phyloP scores from a whole-genome alignment of 1,140 invertebrate species.

The Achroia grisella region DNA sequence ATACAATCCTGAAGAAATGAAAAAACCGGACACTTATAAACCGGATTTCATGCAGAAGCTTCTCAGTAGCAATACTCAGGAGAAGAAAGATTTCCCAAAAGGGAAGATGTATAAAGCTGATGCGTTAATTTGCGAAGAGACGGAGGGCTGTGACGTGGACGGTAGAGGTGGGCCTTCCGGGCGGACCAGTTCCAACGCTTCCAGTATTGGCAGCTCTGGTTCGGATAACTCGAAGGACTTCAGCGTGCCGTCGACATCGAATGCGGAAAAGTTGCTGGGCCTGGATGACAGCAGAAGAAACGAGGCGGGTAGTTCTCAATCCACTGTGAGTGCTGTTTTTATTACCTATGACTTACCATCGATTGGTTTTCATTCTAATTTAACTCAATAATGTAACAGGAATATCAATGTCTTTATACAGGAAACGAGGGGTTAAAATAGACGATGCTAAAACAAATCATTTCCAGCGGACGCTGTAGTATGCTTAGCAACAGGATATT shows the following conservation, averaged over 20 bases:
- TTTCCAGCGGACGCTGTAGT: no score
- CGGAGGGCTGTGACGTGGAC: conserved; percentile 28
- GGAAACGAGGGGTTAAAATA: no score
- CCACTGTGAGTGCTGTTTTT: conserved; percentile 30
- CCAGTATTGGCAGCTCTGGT: conserved; percentile 44
- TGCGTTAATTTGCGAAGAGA: conserved; percentile 33
- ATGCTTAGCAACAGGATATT: no score
- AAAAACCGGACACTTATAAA: conserved; percentile 19
- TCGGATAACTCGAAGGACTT: conserved; percentile 49
- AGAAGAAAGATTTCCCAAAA: conserved; percentile 58
- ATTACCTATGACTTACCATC: no score
- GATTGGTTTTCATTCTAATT: no score
- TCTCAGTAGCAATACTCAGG: conserved; percentile 41
- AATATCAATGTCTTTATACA: no score
- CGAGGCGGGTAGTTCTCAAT: conserved; percentile 33
- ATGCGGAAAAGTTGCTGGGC: conserved; percentile 54
- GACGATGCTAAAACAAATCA: no score
- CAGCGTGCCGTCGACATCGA: conserved; percentile 56
- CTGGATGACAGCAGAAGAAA: conserved; percentile 34
- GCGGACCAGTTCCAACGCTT: conserved; percentile 47
- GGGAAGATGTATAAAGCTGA: conserved; percentile 58
- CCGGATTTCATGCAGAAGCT: conserved; percentile 61
- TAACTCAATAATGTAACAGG: no score
- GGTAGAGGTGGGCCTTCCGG: conserved; percentile 31
- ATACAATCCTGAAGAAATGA: conserved; percentile 5